Conservation (phyloP, 2,797 vertebrate genomes). For the Dromococcyx pavoninus region DNA sequence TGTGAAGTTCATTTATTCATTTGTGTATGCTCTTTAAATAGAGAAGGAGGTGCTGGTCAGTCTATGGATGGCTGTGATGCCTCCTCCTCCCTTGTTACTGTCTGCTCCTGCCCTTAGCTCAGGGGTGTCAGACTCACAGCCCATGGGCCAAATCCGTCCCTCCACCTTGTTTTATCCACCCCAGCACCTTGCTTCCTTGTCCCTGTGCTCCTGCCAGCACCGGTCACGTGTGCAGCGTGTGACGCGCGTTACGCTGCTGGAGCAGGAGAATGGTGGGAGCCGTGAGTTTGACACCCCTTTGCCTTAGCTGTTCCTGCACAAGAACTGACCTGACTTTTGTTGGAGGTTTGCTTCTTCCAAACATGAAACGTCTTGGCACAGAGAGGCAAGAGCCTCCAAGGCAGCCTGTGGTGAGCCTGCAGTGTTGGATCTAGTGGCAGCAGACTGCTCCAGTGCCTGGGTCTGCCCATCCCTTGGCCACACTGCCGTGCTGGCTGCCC, state of each 20-base stretch:
- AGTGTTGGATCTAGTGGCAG: background rate
- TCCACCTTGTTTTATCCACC: too few relatives aligned
- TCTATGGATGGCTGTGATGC: background rate
- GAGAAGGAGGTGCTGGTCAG: background rate
- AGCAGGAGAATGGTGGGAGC: too few relatives aligned
- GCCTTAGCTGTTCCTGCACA: background rate
- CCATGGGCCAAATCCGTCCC: too few relatives aligned
- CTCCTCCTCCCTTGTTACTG: background rate
- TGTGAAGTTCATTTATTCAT: background rate
- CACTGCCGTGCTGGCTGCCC: background rate
- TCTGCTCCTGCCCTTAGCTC: background rate
- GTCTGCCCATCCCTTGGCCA: background rate
- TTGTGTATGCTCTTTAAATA: background rate
- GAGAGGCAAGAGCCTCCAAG: background rate
- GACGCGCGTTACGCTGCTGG: too few relatives aligned
- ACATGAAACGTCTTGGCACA: background rate
- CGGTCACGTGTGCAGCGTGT: too few relatives aligned
- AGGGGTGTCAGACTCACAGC: too few relatives aligned
- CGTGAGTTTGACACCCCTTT: too few relatives aligned
- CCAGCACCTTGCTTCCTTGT: too few relatives aligned
- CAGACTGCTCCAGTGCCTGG: background rate
- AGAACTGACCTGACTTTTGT: background rate
- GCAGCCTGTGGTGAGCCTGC: accelerated
- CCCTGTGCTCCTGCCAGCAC: too few relatives aligned
- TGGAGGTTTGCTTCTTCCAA: background rate